Base-by-base conservation (phyloP, 2,888 invertebrate genomes). In the Anoncus sp. region DNA sequence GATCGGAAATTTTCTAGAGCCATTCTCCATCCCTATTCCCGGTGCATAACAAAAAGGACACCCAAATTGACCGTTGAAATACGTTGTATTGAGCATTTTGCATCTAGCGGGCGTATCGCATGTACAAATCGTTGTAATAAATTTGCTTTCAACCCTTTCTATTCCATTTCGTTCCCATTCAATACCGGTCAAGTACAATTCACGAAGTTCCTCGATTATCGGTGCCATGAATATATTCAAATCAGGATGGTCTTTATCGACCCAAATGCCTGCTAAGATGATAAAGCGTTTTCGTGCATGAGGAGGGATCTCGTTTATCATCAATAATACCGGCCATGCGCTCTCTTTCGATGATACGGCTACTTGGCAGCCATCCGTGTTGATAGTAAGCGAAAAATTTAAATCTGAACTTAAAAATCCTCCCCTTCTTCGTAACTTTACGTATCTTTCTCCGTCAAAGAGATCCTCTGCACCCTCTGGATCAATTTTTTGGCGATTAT, bases 301-400 rank as follows among this genome's bases (percentile, higher is more conserved):
- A 1, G 72, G 77, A 57, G 59, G 67, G n/a, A 73, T 22, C 45
- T 77, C 76, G 45, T 77, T 77, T 12, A 77, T 51, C 10, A 18
- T n/a, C 12, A 76, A 10, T 10, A 71, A 72, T 51, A 76, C 27
- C 43, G 65, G 76, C 65, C 76, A 76, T 27, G 75, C 78, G 63
- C 66, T 78, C 18, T 35, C 51, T n/a, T 65, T 72, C 7, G 70
- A 78, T 5, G 71, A 78, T 40, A 24, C 22, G 10, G 66, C 57
- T 27, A 71, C 78, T 49, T 77, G 55, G 57, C 59, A 59, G 7
- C 77, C 73, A 69, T 78, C 75, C 35, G 78, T 78, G 20, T 74
- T 74, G 10, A 75, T 31, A 6, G 60, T 69, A 10, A 60, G 35
- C 7, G 78, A 78, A 45, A 65, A 75, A 66, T 78, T 78, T 3